These are phyloP conservation scores for Hyaena hyaena DNA, from an alignment of 2,113 vertebrate genomes.

Conservation along the genomic window DNA sequence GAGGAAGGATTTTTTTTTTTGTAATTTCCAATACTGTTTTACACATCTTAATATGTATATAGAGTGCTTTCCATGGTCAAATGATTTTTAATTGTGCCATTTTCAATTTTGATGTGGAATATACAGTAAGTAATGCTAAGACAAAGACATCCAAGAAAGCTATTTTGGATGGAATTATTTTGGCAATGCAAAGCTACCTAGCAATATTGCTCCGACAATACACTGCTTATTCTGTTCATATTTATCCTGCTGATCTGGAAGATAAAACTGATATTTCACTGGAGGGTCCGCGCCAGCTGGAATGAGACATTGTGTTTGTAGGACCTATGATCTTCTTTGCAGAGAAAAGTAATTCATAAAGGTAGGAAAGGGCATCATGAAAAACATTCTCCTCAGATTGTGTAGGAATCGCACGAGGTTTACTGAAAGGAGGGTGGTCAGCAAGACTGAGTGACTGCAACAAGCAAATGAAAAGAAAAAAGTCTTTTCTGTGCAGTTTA, in stretches of 20 bases:
- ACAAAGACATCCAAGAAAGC: background rate
- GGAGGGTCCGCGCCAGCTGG: slow-evolving; percentile 67
- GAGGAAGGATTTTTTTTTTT: background rate
- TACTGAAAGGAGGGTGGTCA: background rate
- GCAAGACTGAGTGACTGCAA: background rate
- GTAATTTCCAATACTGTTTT: background rate
- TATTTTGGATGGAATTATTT: background rate
- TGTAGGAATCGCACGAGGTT: background rate
- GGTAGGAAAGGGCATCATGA: slow-evolving; percentile 76
- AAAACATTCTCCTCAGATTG: background rate
- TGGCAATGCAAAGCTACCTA: background rate
- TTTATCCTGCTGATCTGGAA: slow-evolving; percentile 75
- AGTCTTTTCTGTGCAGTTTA: background rate
- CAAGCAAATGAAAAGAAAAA: background rate
- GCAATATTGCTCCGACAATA: background rate
- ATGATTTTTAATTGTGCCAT: background rate
- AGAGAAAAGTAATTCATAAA: slow-evolving; percentile 82
- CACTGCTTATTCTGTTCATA: slow-evolving; percentile 55
- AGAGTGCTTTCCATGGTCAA: background rate
- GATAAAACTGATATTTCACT: slow-evolving; percentile 81
- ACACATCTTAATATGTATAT: background rate
- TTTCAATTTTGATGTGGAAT: background rate
- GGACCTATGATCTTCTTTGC: slow-evolving; percentile 76
- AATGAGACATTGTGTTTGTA: slow-evolving; percentile 80
- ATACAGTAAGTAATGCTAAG: background rate